A percentile compares a stretch with the other conserved stretches of the same genome.
phyloP scores from a whole-genome alignment of 1,140 invertebrate genomes.

The Aleiodes sp. region DNA sequence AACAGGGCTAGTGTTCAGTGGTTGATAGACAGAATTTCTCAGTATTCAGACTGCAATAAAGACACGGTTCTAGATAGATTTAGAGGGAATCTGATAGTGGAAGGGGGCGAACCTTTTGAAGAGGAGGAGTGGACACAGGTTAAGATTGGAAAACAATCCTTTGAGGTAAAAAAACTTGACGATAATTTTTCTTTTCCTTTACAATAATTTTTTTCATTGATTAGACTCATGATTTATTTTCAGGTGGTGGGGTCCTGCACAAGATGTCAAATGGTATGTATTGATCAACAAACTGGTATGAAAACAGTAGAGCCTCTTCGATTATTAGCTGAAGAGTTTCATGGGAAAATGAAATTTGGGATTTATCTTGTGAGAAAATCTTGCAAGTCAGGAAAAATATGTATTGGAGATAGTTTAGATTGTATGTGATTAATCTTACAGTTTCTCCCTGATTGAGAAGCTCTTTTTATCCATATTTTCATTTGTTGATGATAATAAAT shows the following conservation, averaged over 20 bases:
- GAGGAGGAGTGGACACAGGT: constrained; percentile 81
- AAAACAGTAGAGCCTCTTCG: constrained; percentile 86
- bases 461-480: background rate
- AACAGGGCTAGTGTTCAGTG: constrained; percentile 79
- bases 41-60: constrained; percentile 64
- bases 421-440: constrained; percentile 16
- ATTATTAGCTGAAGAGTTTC: constrained; percentile 77
- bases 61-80: constrained; percentile 73
- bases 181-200: too few relatives aligned
- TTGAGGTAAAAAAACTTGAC: constrained; percentile 69
- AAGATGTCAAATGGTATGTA: constrained; percentile 94
- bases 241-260: constrained; percentile 82
- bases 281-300: constrained; percentile 84
- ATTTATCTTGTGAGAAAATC: constrained; percentile 70
- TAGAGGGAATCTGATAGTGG: constrained; percentile 75
- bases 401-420: constrained; percentile 48
- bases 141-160: constrained; percentile 74
- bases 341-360: constrained; percentile 82
- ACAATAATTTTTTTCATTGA: background rate
- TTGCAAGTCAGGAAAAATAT: constrained; percentile 40
- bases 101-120: constrained; percentile 72
- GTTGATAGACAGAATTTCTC: constrained; percentile 71
- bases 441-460: background rate
- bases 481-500: too few relatives aligned
- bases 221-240: constrained; percentile 37